phyloP scores from a whole-genome alignment of 2,797 vertebrate species.

The Xenopus petersii region DNA sequence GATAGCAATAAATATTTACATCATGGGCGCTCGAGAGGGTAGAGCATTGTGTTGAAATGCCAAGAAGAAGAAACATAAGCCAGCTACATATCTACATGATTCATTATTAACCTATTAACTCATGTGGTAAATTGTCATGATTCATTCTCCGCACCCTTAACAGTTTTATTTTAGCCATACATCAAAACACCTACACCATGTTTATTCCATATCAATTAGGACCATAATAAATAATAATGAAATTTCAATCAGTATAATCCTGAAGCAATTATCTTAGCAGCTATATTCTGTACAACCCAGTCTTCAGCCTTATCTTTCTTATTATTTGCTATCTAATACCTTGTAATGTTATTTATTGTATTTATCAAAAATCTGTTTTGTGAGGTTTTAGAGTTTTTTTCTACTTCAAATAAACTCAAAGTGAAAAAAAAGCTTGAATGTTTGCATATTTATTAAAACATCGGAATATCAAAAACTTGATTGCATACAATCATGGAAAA shows the following conservation, averaged over 20 bases:
- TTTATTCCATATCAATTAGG: background rate
- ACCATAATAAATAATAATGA: background rate
- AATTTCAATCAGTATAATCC: background rate
- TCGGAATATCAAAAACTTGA: too few relatives aligned
- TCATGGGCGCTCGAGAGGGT: background rate
- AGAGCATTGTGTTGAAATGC: background rate
- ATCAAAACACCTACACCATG: background rate
- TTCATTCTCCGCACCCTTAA: background rate
- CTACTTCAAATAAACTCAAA: too few relatives aligned
- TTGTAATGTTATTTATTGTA: too few relatives aligned
- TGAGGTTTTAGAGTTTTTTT: too few relatives aligned
- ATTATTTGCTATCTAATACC: too few relatives aligned
- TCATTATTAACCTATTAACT: background rate
- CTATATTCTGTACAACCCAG: too few relatives aligned
- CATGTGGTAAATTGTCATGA: background rate
- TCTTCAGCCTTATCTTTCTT: too few relatives aligned
- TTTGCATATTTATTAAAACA: too few relatives aligned
- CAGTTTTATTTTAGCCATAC: background rate
- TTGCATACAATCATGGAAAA: too few relatives aligned
- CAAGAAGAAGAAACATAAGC: background rate
- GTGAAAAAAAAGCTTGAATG: too few relatives aligned
- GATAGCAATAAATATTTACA: constrained; percentile 5
- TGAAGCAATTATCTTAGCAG: background rate
- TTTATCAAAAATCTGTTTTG: too few relatives aligned
- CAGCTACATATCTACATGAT: background rate